Percentiles rank a stretch among this genome's conserved stretches.
phyloP scores from a whole-genome alignment of 2,888 invertebrate species.

The Euphydryas editha region DNA sequence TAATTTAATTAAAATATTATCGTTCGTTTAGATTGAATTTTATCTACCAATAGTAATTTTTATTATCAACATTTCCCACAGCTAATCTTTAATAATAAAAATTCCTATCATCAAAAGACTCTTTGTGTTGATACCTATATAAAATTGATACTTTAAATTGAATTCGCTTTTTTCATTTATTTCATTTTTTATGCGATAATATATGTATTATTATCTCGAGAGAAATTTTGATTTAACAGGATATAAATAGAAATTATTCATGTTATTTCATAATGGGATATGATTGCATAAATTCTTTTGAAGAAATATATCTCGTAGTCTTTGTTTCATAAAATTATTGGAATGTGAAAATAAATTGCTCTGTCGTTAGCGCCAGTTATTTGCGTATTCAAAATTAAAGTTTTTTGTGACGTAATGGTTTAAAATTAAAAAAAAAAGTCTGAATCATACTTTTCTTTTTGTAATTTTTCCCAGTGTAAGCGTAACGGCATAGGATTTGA shows the following conservation, averaged over 20 bases:
- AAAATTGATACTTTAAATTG: background rate
- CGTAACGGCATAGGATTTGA: too few relatives aligned
- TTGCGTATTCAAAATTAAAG: background rate
- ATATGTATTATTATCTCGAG: background rate
- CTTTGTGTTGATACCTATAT: background rate
- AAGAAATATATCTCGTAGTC: background rate
- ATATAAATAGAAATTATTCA: background rate
- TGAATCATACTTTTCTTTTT: too few relatives aligned
- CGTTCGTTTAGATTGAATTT: too few relatives aligned
- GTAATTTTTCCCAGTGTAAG: too few relatives aligned
- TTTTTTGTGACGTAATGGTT: too few relatives aligned
- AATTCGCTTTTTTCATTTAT: background rate
- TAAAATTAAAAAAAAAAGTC: too few relatives aligned
- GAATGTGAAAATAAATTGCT: background rate
- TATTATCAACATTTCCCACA: too few relatives aligned
- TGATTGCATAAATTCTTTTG: slow-evolving; percentile 10
- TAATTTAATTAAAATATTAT: too few relatives aligned
- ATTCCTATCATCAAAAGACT: background rate
- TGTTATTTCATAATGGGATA: background rate
- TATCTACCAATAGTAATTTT: too few relatives aligned
- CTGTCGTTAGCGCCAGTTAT: background rate
- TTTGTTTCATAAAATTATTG: slow-evolving; percentile 1
- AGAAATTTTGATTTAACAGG: background rate
- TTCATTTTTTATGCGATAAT: background rate
- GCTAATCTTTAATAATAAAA: background rate